Percentiles rank a stretch among this genome's conserved stretches.
phyloP scores from a whole-genome alignment of 2,888 invertebrate species.

The Ceratothoa steindachneri region DNA sequence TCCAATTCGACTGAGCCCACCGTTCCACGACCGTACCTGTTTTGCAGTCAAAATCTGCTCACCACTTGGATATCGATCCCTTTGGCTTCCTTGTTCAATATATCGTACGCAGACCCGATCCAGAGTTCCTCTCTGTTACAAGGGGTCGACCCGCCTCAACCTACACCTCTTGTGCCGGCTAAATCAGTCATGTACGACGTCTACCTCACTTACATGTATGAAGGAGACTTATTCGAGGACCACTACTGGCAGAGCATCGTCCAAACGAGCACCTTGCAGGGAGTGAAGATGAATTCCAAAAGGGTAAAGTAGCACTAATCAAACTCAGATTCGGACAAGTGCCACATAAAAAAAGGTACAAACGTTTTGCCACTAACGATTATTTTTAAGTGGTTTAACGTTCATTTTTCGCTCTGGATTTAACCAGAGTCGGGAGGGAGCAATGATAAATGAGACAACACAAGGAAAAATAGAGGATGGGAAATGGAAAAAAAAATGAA shows the following conservation, averaged over 20 bases:
- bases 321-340: too few species aligned
- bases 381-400: too few species aligned
- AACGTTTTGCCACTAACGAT: too few species aligned
- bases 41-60: conserved; percentile 29
- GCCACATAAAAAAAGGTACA: too few species aligned
- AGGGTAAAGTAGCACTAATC: conserved; percentile 17
- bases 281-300: conserved; percentile 20
- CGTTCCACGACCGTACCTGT: conserved; percentile 34
- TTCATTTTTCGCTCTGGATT: too few species aligned
- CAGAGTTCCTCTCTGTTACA: too few species aligned
- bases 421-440: too few species aligned
- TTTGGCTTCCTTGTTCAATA: conserved; percentile 2
- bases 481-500: too few species aligned
- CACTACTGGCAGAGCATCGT: conserved; percentile 38
- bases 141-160: conserved; percentile 18
- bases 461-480: too few species aligned
- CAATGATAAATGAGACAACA: too few species aligned
- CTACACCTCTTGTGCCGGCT: not conserved
- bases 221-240: conserved; percentile 29
- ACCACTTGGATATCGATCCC: conserved; percentile 29
- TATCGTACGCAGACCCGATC: not conserved
- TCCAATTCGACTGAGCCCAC: not conserved
- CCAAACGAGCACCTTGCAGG: conserved; percentile 32
- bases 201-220: conserved; percentile 45
- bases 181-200: conserved; percentile 24